Evolutionary conservation across 2,888 invertebrate species (phyloP).

Genomic region (Limnephilus rhombicus): DNA sequence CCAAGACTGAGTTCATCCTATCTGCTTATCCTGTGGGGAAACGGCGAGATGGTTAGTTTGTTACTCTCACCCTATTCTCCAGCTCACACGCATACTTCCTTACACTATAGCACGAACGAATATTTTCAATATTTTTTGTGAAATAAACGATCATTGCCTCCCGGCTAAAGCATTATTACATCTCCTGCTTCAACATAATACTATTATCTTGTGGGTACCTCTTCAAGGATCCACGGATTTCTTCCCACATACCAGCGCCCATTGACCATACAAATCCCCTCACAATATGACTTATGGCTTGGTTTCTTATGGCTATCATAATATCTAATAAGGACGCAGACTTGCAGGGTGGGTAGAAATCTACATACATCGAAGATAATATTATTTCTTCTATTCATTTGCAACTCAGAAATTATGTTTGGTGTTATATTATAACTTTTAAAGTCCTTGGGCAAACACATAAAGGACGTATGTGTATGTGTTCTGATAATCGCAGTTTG

Average conservation of each 20-base stretch:
- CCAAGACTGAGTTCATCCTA: too few species aligned
- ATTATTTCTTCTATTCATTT: background rate
- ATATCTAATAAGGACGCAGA: background rate
- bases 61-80: background rate
- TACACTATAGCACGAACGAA: background rate
- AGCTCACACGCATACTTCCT: background rate
- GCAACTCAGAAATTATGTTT: background rate
- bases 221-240: background rate
- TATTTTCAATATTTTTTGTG: background rate
- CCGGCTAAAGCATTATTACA: background rate
- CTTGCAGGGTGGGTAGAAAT: background rate
- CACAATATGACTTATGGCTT: background rate
- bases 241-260: background rate
- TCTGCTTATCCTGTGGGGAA: too few species aligned
- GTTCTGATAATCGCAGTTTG: background rate
- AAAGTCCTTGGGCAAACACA: background rate
- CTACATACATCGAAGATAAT: background rate
- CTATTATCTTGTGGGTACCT: background rate
- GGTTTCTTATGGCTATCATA: background rate
- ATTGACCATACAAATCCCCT: background rate
- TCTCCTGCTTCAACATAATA: background rate
- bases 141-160: background rate
- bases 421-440: background rate
- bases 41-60: too few species aligned
- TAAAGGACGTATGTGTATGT: background rate